Evolutionary conservation across 2,797 vertebrate species (phyloP).

Genomic region (Rhabdomys pumilio): DNA sequence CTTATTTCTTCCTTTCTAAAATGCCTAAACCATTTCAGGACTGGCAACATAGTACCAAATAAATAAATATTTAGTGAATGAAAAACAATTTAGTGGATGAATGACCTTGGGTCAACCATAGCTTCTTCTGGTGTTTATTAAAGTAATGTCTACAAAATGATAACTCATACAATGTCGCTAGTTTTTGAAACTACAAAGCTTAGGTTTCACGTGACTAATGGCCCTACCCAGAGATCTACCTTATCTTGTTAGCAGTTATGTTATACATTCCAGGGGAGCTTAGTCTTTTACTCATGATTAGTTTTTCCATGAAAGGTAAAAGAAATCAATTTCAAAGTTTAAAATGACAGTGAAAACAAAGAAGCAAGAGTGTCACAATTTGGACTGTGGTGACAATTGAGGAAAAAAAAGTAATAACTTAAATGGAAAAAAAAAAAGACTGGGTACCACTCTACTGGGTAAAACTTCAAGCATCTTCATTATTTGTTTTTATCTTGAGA

Average conservation of each 20-base stretch:
- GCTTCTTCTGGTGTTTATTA: neutral
- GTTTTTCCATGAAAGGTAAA: neutral
- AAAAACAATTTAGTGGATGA: neutral
- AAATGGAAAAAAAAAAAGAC: constrained; percentile 44
- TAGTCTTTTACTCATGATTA: neutral
- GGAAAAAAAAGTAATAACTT: constrained; percentile 41
- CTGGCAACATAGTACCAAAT: neutral
- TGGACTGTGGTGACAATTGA: neutral
- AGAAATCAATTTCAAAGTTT: neutral
- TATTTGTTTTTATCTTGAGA: constrained; percentile 83
- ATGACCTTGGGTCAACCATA: neutral
- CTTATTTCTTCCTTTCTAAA: neutral
- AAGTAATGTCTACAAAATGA: neutral
- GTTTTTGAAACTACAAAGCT: neutral
- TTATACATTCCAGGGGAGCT: neutral
- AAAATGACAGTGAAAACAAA: neutral
- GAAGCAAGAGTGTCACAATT: neutral
- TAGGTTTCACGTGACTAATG: neutral
- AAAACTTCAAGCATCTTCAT: constrained; percentile 61
- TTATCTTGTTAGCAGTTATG: neutral
- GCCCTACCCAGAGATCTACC: neutral
- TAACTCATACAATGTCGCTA: neutral
- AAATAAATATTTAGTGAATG: neutral
- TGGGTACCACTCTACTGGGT: constrained; percentile 66
- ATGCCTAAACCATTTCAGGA: neutral